Evolutionary conservation across 2,888 invertebrate genomes (phyloP), one percentile per base, ranked within the genome.

Genomic region (Sycophila texana): DNA sequence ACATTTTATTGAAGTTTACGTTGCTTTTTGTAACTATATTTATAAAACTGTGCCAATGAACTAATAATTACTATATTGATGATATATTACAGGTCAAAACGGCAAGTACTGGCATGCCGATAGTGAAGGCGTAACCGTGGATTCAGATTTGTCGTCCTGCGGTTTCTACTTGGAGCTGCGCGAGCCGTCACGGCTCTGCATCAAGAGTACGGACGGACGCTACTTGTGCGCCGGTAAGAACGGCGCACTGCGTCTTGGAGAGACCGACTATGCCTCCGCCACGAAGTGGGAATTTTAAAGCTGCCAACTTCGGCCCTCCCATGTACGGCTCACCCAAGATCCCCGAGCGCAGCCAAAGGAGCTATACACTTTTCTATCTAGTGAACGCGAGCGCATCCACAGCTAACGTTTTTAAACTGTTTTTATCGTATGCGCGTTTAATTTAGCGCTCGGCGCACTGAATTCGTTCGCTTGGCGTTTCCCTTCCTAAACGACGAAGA

Each of bases 231-330:
- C 97, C 86, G 96, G 95, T 90, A 98, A 98, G 93, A 98, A 98
- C 91, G 98, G 98, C 60, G 94, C 95, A 87, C 95, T 98, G 92
- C 95, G 96, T 88, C 93, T 97, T 82, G 96, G 96, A 74, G 96
- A 95, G 81, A 92, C 94, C 83, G 95, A 95, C 88, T 93, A 95
- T 86, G 94, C 95, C 85, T 92, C 92, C 84, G 97, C 97, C 89
- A 98, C 97, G 86, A 96, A 96, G 89, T 98, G 98, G 98, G 98
- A 98, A 92, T 98, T 97, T 91, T 98, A 96, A 89, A 5, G n/a
- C 22, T 12, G 20, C 49, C 18, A 0, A 12, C 51, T 47, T 18
- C 18, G 13, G 2, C 10, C 57, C 12, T 12, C 4, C 12, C 1
- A 22, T 55, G 16, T 26, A 10, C 39, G 10, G 0, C 39, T 39